Percentiles rank a stretch among this genome's conserved stretches.
phyloP scores from a whole-genome alignment of 2,113 vertebrate genomes.

The Semnornis frantzii region DNA sequence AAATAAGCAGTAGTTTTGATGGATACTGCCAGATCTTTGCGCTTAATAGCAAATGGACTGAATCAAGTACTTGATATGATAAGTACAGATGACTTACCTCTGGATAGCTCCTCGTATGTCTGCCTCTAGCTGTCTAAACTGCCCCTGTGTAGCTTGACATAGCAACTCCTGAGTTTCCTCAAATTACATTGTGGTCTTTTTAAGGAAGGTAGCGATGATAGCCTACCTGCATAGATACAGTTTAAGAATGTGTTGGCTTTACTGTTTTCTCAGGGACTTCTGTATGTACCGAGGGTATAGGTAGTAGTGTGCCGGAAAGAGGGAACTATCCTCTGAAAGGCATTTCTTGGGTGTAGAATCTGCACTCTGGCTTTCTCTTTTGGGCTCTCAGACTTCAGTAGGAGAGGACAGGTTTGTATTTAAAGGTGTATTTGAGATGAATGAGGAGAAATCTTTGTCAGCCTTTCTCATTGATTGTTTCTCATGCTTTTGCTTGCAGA shows the following conservation, averaged over 20 bases:
- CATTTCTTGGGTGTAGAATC: not conserved
- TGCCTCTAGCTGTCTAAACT: not conserved
- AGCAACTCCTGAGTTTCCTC: not conserved
- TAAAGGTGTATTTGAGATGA: not conserved
- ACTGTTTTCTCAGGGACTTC: not conserved
- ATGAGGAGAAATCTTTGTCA: not conserved
- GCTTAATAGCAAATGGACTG: not conserved
- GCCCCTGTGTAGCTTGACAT: not conserved
- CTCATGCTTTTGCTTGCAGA: constrained; percentile 74
- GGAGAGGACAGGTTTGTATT: not conserved
- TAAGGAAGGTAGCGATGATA: not conserved
- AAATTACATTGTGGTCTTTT: not conserved
- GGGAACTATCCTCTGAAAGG: not conserved
- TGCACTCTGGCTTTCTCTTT: not conserved
- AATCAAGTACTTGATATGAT: not conserved
- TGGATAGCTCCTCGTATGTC: not conserved
- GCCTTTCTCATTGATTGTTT: not conserved
- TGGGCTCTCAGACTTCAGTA: not conserved
- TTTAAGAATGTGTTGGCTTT: not conserved
- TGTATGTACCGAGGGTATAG: not conserved
- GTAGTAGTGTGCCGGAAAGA: not conserved
- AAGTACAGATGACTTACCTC: not conserved
- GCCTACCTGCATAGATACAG: not conserved
- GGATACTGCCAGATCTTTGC: not conserved
- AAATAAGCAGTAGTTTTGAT: not conserved